Base-by-base conservation (phyloP, 2,888 invertebrate genomes). In the Drosophila niveifrons region DNA sequence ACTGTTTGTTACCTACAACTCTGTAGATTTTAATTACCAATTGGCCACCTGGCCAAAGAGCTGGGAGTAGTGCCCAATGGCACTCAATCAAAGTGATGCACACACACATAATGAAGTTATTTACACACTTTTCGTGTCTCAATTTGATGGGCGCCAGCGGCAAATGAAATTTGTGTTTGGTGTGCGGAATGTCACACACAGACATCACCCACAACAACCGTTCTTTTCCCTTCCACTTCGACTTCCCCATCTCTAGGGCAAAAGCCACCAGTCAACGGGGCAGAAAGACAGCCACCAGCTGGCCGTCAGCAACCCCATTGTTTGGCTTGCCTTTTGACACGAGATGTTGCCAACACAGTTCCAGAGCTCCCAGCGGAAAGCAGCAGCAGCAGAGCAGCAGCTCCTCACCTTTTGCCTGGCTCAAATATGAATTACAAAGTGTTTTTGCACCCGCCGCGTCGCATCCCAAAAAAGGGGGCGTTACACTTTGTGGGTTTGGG, bases 181-280 rank as follows among this genome's bases (percentile, higher is more conserved):
- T 91, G 91, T 91, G 90, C 89, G 90, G 88, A 85, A 89, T 92
- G 92, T 92, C 92, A 92, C 89, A 90, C 90, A 88, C 92, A 92
- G 92, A 92, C 90, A 90, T 90, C 69, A 66, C 11, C 56, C 61
- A 50, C 28, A 23, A 23, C 23, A 23, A 53, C 52, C 57, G 3
- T 13, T 9, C 66, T 51, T 1, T 11, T 11, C 68, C 67, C 61
- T 64, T 23, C 58, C 11, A 10, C 51, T 2, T 23, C 41, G 46
- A 41, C n/a, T 23, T 23, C 23, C 58, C 62, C 52, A 48, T 52
- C 70, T 52, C 39, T 48, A 29, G 4, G 23, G 23, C 6, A 53
- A 55, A 10, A 17, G 29, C 46, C 65, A 62, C 51, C 59, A 74
- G 64, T 46, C 64, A 67, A n/a, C 63, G 46, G 46, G 50, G 41